phyloP scores from a whole-genome alignment of 2,113 vertebrate species.

The Hoplias malabaricus region DNA sequence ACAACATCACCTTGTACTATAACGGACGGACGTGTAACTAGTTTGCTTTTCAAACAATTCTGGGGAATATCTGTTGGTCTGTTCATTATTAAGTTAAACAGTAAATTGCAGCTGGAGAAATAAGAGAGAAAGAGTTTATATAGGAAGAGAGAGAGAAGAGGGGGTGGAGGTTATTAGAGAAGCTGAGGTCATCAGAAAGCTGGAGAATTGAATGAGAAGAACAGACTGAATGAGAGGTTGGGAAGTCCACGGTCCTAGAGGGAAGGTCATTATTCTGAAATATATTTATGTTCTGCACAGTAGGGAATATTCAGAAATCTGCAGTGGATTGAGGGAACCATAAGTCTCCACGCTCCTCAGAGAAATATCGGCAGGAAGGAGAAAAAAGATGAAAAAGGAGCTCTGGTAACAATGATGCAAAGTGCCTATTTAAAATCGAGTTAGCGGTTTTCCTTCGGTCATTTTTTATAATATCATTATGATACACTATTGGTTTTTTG shows the following conservation, averaged over 20 bases:
- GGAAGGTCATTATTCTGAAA: slow-evolving; percentile 34
- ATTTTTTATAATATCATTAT: too few species aligned
- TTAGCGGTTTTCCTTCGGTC: too few species aligned
- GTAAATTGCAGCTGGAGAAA: too few species aligned
- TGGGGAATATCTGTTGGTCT: too few species aligned
- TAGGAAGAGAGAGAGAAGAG: not conserved
- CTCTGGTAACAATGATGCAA: not conserved
- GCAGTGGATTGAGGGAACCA: slow-evolving; percentile 34
- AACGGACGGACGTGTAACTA: too few species aligned
- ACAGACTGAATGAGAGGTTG: not conserved
- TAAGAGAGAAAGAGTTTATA: too few species aligned
- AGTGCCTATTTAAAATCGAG: too few species aligned
- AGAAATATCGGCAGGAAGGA: slow-evolving; percentile 3
- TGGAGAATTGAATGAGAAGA: slow-evolving; percentile 26
- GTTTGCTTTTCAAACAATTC: too few species aligned
- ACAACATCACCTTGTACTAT: too few species aligned
- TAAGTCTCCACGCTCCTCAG: slow-evolving; percentile 12
- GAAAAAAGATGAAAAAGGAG: not conserved
- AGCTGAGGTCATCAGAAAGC: not conserved
- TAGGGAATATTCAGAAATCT: slow-evolving; percentile 3
- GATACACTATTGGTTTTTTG: too few species aligned
- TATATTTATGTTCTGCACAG: slow-evolving; percentile 11
- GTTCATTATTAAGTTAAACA: too few species aligned
- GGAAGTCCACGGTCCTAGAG: not conserved
- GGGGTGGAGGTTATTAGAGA: not conserved